A percentile compares a stretch with the other conserved stretches of the same genome.
Conservation (phyloP, 2,113 vertebrate species). For the Phalacrocorax carbo region DNA sequence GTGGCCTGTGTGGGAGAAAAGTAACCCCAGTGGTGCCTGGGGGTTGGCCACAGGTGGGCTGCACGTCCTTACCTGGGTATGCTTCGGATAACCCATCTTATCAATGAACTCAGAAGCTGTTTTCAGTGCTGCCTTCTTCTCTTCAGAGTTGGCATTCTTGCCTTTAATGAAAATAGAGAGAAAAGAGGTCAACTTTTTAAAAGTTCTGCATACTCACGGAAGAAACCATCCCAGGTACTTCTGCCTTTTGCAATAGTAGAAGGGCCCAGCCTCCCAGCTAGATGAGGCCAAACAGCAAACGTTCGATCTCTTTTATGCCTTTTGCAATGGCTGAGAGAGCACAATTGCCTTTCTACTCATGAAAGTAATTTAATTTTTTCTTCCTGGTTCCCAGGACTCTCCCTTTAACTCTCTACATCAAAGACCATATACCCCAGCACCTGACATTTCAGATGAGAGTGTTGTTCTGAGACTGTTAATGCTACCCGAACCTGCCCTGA, state of each 20-base stretch:
- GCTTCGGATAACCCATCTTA: constrained; percentile 93
- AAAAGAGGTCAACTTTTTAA: neutral
- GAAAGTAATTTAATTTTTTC: neutral
- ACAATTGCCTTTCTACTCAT: neutral
- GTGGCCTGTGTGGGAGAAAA: neutral
- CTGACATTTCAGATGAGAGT: neutral
- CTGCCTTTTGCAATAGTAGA: neutral
- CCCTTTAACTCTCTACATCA: neutral
- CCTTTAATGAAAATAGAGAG: constrained; percentile 68
- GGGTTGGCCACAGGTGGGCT: neutral
- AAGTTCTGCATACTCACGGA: neutral
- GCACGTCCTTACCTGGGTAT: constrained; percentile 81
- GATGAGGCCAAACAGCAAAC: neutral
- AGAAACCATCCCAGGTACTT: neutral
- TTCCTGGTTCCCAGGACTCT: neutral
- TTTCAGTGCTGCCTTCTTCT: constrained; percentile 90
- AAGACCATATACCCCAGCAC: neutral
- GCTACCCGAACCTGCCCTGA: neutral
- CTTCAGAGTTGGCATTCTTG: constrained; percentile 88
- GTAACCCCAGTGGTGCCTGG: neutral
- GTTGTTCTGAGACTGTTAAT: neutral
- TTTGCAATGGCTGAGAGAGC: neutral
- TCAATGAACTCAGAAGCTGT: constrained; percentile 93
- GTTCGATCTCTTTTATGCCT: neutral
- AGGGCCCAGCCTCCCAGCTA: neutral